Base-by-base conservation (phyloP, 1,140 invertebrate species). In the Diprion similis region DNA sequence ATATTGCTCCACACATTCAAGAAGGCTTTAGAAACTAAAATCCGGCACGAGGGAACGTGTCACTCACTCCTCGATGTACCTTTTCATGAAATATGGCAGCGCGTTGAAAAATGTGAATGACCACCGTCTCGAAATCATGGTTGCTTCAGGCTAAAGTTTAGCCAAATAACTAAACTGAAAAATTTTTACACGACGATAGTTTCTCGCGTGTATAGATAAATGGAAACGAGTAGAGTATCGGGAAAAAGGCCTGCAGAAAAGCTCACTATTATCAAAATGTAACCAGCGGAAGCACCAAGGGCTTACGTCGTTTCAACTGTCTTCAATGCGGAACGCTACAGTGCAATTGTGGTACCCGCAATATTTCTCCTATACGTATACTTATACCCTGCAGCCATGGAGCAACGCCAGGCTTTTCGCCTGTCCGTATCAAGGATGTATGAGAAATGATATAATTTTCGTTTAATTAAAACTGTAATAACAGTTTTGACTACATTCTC, bases 401-500 rank as follows among this genome's bases (percentile, higher is more conserved):
- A 59, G 11, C n/a, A 59, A 59, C 11, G 51, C 51, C 4, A 37
- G 51, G 51, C 6, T 59, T 59, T 59, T 17, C 68, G 69, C 75
- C 46, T 71, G 68, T 70, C 76, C 71, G 73, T 77, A 71, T 82
- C 78, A 80, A 82, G 74, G 76, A 80, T 80, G 79, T 78, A 80
- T 64, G 76, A 59, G 51, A 80, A 82, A 82, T 76, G 77, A 79
- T 81, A 79, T 82, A 79, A 82, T 82, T 81, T 81, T 79, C 80
- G 77, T 82, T 82, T 82, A 82, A 82, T 82, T 82, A 82, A 82
- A 82, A 82, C 75, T 76, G 79, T 78, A 79, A 81, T 82, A 83
- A 81, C 77, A 80, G 80, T 80, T 80, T 78, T 75, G 76, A 74
- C 75, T 71, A 75, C 79, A 78, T 81, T 81, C 77, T 79, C 15